Evolutionary conservation across 2,113 vertebrate species (phyloP).

Genomic region (Trichomycterus rosablanca): DNA sequence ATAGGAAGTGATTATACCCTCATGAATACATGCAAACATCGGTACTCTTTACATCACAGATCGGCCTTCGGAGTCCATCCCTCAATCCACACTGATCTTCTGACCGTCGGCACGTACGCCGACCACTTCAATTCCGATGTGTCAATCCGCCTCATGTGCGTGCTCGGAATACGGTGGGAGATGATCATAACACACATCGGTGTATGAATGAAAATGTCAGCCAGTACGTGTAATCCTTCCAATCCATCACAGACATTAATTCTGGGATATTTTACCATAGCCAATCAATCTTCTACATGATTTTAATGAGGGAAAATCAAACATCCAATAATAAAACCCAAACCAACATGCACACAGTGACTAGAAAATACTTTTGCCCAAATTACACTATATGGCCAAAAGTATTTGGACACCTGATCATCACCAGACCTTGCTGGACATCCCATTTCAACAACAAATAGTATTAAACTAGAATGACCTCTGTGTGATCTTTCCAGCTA

Average conservation of each 20-base stretch:
- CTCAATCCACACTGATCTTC: neutral
- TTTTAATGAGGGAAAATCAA: no score
- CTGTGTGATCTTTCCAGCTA: no score
- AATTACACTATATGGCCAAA: no score
- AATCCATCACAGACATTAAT: neutral
- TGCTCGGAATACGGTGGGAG: neutral
- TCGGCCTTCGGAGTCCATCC: neutral
- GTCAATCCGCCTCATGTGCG: neutral
- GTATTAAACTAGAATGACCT: no score
- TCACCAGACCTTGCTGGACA: no score
- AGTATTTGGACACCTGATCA: no score
- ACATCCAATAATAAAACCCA: no score
- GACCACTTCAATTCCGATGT: constrained; percentile 10
- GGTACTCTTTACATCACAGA: neutral
- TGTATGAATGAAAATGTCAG: constrained; percentile 16
- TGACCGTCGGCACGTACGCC: neutral
- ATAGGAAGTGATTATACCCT: constrained; percentile 8
- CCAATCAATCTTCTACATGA: no score
- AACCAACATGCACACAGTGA: no score
- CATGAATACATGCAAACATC: constrained; percentile 20
- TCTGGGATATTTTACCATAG: no score
- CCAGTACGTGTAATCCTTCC: constrained; percentile 2
- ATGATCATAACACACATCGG: constrained; percentile 2
- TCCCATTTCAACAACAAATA: no score
- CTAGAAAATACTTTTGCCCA: no score